Evolutionary conservation across 2,888 invertebrate species (phyloP), one percentile per base, ranked within the genome.

Genomic region (Orthosia gothica): DNA sequence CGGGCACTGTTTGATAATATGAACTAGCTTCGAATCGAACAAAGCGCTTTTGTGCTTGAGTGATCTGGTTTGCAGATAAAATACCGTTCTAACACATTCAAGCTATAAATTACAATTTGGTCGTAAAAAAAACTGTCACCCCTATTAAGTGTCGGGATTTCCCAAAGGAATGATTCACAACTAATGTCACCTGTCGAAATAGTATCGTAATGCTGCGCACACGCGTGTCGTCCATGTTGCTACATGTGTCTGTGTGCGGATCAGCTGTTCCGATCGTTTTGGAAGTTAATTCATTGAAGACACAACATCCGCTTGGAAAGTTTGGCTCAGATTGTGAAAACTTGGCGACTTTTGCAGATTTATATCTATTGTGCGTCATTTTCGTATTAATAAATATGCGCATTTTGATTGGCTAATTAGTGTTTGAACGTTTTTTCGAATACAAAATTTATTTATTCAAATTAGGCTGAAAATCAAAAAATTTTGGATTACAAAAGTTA

Each of bases 121-220:
- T 65, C 11, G 54, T 16, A 68, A 61, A 68, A 68, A 66, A 65
- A 69, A 54, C 66, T 62, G 69, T 54, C 86, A 81, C 18, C 86
- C 84, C 86, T 86, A 70, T 52, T 52, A 72, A 73, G 45, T 76
- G 74, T 71, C 62, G 87, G 88, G 88, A 85, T 89, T 88, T 86
- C 88, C 88, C 88, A 68, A 74, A 76, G 73, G 81, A 63, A 74
- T 86, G 83, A 85, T 61, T 86, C 85, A 86, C 67, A 62, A 16
- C 66, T 82, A 80, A 75, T 88, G 86, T 88, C 90, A 90, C 88
- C 90, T 87, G 88, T 83, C 74, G 87, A 87, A 81, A 83, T 87
- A 85, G 86, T 84, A 74, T 74, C 67, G 78, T 59, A 70, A 76
- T 58, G 73, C 23, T 50, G 69, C 65, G 76, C 79, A 55, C 67